Conservation (phyloP, 1,140 invertebrate genomes). For the Scaptomyza pallida region DNA sequence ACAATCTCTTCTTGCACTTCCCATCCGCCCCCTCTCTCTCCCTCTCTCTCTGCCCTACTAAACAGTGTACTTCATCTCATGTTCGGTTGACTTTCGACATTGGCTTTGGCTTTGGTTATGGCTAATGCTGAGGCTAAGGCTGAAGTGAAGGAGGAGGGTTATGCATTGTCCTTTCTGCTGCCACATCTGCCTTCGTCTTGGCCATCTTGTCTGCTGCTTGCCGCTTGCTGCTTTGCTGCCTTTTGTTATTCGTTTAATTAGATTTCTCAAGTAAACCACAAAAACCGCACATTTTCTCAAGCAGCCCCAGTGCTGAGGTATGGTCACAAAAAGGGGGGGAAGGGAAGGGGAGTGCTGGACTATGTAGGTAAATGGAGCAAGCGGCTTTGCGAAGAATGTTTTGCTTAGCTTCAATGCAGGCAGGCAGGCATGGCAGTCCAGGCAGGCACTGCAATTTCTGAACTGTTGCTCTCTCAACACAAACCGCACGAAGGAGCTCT, state of each 20-base stretch:
- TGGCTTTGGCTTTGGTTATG: slow-evolving; percentile 2
- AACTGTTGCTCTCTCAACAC: slow-evolving; percentile 31
- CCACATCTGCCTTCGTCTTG: slow-evolving; percentile 39
- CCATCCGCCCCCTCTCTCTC: background rate
- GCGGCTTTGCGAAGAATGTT: slow-evolving; percentile 56
- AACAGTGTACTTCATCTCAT: background rate
- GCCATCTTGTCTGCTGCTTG: slow-evolving; percentile 46
- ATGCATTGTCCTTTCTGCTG: slow-evolving; percentile 32
- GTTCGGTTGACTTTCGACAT: slow-evolving; percentile 26
- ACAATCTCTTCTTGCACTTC: slow-evolving; percentile 8
- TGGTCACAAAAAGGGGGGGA: background rate
- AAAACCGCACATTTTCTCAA: slow-evolving; percentile 78
- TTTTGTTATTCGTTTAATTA: slow-evolving; percentile 81
- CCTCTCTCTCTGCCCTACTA: background rate
- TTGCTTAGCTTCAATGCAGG: slow-evolving; percentile 54
- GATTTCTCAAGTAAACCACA: slow-evolving; percentile 80
- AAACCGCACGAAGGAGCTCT: slow-evolving; percentile 60
- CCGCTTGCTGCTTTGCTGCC: slow-evolving; percentile 58
- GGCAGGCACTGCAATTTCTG: slow-evolving; percentile 71
- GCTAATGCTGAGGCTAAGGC: background rate
- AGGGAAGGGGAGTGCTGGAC: background rate
- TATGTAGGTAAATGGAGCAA: slow-evolving; percentile 1
- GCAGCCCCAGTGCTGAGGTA: slow-evolving; percentile 35
- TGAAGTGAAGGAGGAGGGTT: background rate
- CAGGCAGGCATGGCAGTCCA: too few relatives aligned